A percentile compares a stretch with the other conserved stretches of the same genome.
Evolutionary conservation across 1,140 invertebrate genomes (phyloP).

Genomic region (Centruroides sculpturatus): DNA sequence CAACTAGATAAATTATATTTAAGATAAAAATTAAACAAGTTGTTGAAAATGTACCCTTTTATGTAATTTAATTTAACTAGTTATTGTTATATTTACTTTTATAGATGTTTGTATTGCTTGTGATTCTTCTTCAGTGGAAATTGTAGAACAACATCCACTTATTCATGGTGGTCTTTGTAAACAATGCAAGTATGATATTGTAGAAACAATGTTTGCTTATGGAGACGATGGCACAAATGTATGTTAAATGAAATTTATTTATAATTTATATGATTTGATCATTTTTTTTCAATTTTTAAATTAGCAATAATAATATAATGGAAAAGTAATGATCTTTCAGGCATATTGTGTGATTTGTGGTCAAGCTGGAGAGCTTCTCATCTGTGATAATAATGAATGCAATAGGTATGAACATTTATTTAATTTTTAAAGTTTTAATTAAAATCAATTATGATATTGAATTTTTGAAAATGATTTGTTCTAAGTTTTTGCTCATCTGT

Average conservation of each 20-base stretch:
- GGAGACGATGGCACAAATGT: conserved; percentile 23
- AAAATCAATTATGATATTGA: too few species aligned
- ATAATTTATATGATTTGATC: too few species aligned
- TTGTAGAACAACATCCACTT: conserved; percentile 23
- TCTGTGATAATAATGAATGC: conserved; percentile 25
- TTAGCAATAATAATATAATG: not conserved
- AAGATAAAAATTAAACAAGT: too few species aligned
- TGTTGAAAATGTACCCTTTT: too few species aligned
- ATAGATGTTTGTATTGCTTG: conserved; percentile 26
- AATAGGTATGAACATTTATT: conserved; percentile 17
- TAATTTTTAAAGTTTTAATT: not conserved
- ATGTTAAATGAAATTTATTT: conserved; percentile 4
- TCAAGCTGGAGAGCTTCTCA: conserved; percentile 23
- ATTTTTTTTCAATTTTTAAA: too few species aligned
- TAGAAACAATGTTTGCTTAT: conserved; percentile 21
- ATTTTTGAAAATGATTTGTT: too few species aligned
- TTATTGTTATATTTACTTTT: too few species aligned
- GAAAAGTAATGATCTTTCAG: conserved; percentile 10
- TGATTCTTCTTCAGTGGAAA: conserved; percentile 4
- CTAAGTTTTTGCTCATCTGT: too few species aligned
- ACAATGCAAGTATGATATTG: conserved; percentile 20
- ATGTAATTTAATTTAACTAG: too few species aligned
- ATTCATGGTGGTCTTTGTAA: conserved; percentile 24
- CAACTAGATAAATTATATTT: too few species aligned
- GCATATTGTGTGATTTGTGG: conserved; percentile 27